Conservation (phyloP, 2,113 vertebrate species). For the Isichthys henryi region DNA sequence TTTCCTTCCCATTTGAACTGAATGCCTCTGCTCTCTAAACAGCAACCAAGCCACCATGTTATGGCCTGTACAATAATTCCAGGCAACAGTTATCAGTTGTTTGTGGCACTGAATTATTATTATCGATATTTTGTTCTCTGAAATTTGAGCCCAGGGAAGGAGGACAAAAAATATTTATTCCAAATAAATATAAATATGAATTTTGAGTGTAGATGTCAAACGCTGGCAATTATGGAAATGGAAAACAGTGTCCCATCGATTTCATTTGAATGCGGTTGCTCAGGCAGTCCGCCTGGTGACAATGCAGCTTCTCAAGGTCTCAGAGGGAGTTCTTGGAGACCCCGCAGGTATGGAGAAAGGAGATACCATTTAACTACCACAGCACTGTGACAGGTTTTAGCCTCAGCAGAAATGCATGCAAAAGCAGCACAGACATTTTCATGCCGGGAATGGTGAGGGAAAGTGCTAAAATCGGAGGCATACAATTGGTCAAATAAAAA, state of each 20-base stretch:
- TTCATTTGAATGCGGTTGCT: not conserved
- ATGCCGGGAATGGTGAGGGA: not conserved
- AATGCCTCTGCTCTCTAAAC: not conserved
- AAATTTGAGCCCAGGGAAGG: not conserved
- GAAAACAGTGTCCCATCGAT: not conserved
- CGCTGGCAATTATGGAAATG: not conserved
- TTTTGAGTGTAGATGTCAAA: conserved; percentile 1
- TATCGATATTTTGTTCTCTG: not conserved
- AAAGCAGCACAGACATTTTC: not conserved
- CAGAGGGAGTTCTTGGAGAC: not conserved
- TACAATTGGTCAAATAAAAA: not conserved
- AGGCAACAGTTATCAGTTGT: not conserved
- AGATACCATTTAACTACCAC: not conserved
- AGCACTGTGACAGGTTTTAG: not conserved
- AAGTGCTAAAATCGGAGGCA: not conserved
- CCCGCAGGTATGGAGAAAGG: not conserved
- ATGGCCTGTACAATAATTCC: not conserved
- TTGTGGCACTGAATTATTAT: not conserved
- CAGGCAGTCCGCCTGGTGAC: not conserved
- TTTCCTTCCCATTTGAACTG: not conserved
- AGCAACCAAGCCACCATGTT: not conserved
- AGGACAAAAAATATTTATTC: not conserved
- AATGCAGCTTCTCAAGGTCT: not conserved
- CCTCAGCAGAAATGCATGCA: not conserved
- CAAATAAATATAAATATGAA: not conserved